Base-by-base conservation (phyloP, 2,113 vertebrate species). In the Oxyruncus cristatus region DNA sequence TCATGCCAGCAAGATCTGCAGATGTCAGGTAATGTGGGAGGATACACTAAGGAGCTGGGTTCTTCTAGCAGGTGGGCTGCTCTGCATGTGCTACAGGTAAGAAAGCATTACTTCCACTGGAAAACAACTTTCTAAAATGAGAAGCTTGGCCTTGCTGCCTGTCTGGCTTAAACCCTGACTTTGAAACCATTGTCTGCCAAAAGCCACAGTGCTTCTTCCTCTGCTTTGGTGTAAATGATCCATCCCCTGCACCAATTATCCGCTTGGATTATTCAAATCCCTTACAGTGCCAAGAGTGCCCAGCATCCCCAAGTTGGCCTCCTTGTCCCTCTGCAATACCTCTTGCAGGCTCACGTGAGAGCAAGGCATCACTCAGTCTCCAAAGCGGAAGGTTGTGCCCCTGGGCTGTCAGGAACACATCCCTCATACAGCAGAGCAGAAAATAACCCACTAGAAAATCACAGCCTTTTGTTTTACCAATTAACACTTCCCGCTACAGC, bases 51-150 rank as follows among this genome's bases (percentile, higher is more conserved):
- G 62, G 19, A 47, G 7, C 27, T 47, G 33, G 6, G 24, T 65
- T 74, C 58, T 75, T 75, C 52, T n/a, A 37, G 39, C 2, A 1
- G 23, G 16, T 26, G 37, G 35, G 55, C 30, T 67, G n/a, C 18
- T 71, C 11, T 3, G 23, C 11, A 2, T 6, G 4, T 49, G 39
- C 30, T 0, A 0, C 3, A 7, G 24, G 59, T 73, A 52, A 75
- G 28, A 92, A 91, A 56, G 76, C 10, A 33, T 0, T 3, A 18
- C 8, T 85, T 78, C 14, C 27, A 65, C 23, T 18, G 78, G n/a
- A 47, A 82, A 80, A 80, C 6, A 53, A 12, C 35, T 79, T 63
- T 65, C 14, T 56, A 61, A 81, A 59, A 32, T 9, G 4, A 39
- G 21, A 90, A 76, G 5, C 2, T 90, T 62, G 28, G 8, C 28